Evolutionary conservation across 2,888 invertebrate species (phyloP).

Genomic region (Trichacis sp.): DNA sequence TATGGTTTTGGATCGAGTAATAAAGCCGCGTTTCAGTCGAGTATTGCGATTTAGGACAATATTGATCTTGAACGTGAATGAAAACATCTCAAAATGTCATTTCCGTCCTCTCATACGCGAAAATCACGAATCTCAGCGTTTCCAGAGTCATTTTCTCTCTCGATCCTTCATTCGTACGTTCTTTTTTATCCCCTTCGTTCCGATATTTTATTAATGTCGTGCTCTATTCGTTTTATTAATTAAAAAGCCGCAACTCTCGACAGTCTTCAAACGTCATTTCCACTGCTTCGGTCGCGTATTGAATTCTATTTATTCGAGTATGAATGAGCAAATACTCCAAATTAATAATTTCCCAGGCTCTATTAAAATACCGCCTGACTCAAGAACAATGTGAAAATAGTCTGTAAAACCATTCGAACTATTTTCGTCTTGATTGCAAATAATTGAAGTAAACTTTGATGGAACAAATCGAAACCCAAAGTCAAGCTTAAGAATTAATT

Average conservation of each 20-base stretch:
- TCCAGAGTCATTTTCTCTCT: background rate
- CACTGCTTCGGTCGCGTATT: background rate
- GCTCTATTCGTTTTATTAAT: slow-evolving; percentile 3
- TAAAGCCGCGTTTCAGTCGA: background rate
- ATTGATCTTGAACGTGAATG: slow-evolving; percentile 1
- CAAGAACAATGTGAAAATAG: no score
- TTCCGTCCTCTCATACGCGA: slow-evolving; percentile 1
- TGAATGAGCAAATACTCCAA: background rate
- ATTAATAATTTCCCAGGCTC: background rate
- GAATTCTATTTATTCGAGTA: background rate
- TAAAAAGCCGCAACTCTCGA: background rate
- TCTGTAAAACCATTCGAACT: background rate
- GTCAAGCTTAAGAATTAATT: no score
- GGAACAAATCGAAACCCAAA: no score
- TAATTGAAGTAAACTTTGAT: background rate
- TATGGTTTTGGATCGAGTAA: background rate
- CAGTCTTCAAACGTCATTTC: background rate
- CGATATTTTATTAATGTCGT: slow-evolving; percentile 1
- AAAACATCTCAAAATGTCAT: slow-evolving; percentile 1
- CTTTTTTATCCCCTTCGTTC: background rate
- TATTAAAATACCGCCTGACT: no score
- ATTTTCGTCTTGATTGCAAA: background rate
- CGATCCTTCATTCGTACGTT: no score
- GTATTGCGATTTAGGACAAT: slow-evolving; percentile 1
- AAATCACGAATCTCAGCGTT: background rate